These are phyloP conservation scores for Alviniconcha marisindica DNA, from an alignment of 1,140 invertebrate genomes.

Conservation along the genomic window DNA sequence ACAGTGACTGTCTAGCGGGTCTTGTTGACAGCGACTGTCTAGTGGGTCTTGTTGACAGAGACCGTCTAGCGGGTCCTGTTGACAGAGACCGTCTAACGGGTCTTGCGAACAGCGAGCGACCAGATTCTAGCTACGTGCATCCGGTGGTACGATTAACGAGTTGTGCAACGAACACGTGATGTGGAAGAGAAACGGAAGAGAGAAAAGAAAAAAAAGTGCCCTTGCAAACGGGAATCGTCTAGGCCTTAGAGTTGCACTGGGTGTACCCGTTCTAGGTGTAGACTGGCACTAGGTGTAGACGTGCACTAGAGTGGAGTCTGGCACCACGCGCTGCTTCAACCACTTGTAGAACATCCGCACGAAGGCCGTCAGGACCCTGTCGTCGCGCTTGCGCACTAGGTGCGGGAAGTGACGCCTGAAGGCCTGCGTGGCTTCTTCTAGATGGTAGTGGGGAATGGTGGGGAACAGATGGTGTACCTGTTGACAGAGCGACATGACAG, in stretches of 20 bases:
- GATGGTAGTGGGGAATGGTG: slow-evolving; percentile 76
- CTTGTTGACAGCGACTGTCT: too few species aligned
- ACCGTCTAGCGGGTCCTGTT: neutral
- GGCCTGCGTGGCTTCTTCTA: slow-evolving; percentile 73
- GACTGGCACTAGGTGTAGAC: slow-evolving; percentile 59
- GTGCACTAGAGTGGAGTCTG: slow-evolving; percentile 56
- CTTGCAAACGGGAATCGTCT: neutral
- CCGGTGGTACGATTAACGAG: neutral
- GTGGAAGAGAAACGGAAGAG: neutral
- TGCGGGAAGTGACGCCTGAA: slow-evolving; percentile 66
- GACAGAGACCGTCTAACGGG: neutral
- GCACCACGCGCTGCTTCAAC: slow-evolving; percentile 55
- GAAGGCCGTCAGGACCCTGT: slow-evolving; percentile 61
- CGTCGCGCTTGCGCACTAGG: slow-evolving; percentile 55
- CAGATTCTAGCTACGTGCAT: too few species aligned
- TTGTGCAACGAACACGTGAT: neutral
- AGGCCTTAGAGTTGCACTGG: too few species aligned
- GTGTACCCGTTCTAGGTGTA: neutral
- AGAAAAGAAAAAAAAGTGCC: neutral
- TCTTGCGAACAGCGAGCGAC: too few species aligned
- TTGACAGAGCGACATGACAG: slow-evolving; percentile 47
- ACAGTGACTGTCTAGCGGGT: too few species aligned
- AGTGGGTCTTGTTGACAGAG: too few species aligned
- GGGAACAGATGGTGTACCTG: slow-evolving; percentile 77
- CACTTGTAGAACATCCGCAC: slow-evolving; percentile 67